Percentiles rank a stretch among this genome's conserved stretches.
Evolutionary conservation across 2,888 invertebrate species (phyloP).

Genomic region (Digitonthophagus gazella): DNA sequence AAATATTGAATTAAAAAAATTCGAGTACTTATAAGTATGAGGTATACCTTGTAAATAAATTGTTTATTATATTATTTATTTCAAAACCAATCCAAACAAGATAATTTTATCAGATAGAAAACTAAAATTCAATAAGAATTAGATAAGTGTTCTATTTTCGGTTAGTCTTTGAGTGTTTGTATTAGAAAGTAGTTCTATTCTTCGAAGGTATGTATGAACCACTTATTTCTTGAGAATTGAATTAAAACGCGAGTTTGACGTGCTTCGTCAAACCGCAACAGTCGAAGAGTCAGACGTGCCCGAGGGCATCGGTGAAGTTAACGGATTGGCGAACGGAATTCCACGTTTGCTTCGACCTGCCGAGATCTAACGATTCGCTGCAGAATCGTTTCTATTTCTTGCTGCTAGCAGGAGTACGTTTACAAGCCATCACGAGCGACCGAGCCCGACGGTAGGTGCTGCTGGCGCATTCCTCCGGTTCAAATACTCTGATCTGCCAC

Average conservation of each 20-base stretch:
- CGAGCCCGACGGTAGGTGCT: neutral
- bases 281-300: neutral
- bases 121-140: no score
- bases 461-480: neutral
- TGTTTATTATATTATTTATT: no score
- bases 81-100: no score
- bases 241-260: neutral
- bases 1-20: no score
- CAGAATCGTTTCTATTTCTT: neutral
- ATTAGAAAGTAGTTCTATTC: neutral
- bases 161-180: no score
- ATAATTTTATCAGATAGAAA: no score
- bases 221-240: no score
- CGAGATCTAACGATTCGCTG: neutral
- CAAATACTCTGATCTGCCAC: no score
- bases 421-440: neutral
- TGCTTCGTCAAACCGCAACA: neutral
- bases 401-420: neutral
- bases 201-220: neutral
- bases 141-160: no score
- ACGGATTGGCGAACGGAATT: neutral
- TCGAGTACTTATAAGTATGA: no score
- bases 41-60: no score
- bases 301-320: neutral
- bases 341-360: neutral